A percentile compares a stretch with the other conserved stretches of the same genome.
phyloP scores from a whole-genome alignment of 2,797 vertebrate genomes.

The Pelobates cultripes region DNA sequence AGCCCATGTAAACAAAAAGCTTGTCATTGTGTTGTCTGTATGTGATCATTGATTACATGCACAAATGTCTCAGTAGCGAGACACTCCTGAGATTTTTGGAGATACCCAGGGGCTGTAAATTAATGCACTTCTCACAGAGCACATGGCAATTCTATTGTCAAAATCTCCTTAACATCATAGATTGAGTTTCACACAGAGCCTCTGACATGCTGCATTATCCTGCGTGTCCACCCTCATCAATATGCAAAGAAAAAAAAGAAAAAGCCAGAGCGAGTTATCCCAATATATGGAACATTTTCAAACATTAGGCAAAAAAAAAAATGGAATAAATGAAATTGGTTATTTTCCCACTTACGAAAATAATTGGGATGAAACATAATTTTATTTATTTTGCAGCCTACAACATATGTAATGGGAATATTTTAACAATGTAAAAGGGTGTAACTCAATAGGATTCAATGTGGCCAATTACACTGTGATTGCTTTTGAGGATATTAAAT shows the following conservation, averaged over 20 bases:
- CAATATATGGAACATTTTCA: neutral
- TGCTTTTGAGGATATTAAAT: slow-evolving; percentile 1
- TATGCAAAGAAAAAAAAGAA: slow-evolving; percentile 40
- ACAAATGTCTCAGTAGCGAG: slow-evolving; percentile 51
- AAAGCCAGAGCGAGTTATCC: neutral
- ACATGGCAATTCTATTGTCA: slow-evolving; percentile 66
- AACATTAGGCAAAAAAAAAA: neutral
- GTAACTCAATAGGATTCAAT: slow-evolving; percentile 20
- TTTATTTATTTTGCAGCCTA: slow-evolving; percentile 1
- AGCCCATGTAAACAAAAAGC: slow-evolving; percentile 32
- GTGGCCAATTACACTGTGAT: slow-evolving; percentile 1
- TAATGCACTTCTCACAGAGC: slow-evolving; percentile 63
- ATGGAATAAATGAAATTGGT: neutral
- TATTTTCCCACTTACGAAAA: slow-evolving; percentile 9
- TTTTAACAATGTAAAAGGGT: slow-evolving; percentile 21
- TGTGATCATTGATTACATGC: slow-evolving; percentile 57
- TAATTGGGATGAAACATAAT: neutral
- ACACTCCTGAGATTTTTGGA: slow-evolving; percentile 62
- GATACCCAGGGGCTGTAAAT: slow-evolving; percentile 64
- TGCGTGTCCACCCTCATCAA: slow-evolving; percentile 55
- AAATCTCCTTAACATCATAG: slow-evolving; percentile 61
- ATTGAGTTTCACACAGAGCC: slow-evolving; percentile 65
- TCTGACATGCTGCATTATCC: slow-evolving; percentile 61
- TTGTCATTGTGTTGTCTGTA: slow-evolving; percentile 56
- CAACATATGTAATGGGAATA: neutral